phyloP scores from a whole-genome alignment of 2,797 vertebrate genomes.

The Rhodeus uyekii region DNA sequence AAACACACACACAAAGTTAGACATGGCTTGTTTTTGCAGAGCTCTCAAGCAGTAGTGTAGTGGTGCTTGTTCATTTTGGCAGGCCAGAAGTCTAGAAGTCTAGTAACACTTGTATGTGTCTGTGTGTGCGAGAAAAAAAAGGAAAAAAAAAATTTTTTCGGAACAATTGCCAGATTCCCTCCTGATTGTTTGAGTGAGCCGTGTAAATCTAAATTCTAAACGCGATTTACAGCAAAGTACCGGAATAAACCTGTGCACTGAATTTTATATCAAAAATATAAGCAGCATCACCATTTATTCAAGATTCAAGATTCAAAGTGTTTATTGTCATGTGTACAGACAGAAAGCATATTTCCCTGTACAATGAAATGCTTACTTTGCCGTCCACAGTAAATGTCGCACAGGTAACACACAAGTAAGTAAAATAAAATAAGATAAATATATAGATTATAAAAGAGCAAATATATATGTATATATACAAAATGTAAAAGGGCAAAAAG shows the following conservation, averaged over 20 bases:
- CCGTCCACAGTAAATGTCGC: too few species aligned
- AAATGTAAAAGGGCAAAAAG: too few species aligned
- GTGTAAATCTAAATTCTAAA: background rate
- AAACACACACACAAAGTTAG: background rate
- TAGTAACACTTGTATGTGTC: slow-evolving; percentile 9
- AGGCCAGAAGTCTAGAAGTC: slow-evolving; percentile 17
- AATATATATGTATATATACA: too few species aligned
- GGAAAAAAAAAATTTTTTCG: too few species aligned
- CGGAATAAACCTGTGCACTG: background rate
- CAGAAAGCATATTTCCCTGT: too few species aligned
- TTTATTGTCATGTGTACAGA: too few species aligned
- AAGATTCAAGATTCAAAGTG: too few species aligned
- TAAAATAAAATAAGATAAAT: too few species aligned
- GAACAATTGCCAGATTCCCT: background rate
- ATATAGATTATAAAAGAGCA: too few species aligned
- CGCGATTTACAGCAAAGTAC: background rate
- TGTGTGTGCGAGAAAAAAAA: too few species aligned
- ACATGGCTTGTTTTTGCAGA: slow-evolving; percentile 27
- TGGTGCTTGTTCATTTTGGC: slow-evolving; percentile 8
- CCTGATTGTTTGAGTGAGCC: slow-evolving; percentile 3
- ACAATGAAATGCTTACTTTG: too few species aligned
- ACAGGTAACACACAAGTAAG: too few species aligned
- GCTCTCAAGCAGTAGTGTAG: slow-evolving; percentile 20
- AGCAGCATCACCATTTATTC: background rate
- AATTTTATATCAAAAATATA: background rate